These are phyloP conservation scores for Acyrthosiphon pisum DNA, from an alignment of 1,140 invertebrate genomes.

Conservation along the genomic window DNA sequence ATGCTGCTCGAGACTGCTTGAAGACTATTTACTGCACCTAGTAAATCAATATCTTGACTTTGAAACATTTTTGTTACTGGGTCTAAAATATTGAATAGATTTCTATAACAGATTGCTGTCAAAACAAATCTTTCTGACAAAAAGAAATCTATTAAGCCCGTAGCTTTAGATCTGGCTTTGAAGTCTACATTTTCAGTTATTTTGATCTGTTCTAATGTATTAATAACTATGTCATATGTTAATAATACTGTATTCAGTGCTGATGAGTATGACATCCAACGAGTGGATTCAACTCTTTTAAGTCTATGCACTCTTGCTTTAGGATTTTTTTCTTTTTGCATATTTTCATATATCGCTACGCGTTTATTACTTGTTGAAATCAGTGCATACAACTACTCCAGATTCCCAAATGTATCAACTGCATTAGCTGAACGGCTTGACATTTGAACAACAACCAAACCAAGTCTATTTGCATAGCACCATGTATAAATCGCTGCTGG, in stretches of 20 bases:
- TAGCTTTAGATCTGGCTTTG: neutral
- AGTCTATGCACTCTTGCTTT: neutral
- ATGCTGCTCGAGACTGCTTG: too few species aligned
- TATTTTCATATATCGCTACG: neutral
- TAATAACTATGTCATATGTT: neutral
- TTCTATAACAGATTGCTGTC: neutral
- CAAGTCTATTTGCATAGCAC: neutral
- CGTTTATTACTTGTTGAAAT: neutral
- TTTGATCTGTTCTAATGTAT: neutral
- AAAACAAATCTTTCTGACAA: neutral
- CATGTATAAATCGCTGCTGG: neutral
- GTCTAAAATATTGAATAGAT: neutral
- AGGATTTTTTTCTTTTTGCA: slow-evolving; percentile 22
- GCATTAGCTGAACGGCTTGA: neutral
- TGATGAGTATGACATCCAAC: neutral
- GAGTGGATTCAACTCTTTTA: neutral
- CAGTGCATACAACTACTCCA: neutral
- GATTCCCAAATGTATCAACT: slow-evolving; percentile 15
- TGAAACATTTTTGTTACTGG: too few species aligned
- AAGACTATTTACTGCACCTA: too few species aligned
- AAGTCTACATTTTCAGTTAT: neutral
- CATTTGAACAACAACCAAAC: slow-evolving; percentile 19
- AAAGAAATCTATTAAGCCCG: neutral
- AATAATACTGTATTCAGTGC: too few species aligned
- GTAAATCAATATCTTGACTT: too few species aligned